phyloP scores from a whole-genome alignment of 2,113 vertebrate species.

The Melanerpes aurifrons region DNA sequence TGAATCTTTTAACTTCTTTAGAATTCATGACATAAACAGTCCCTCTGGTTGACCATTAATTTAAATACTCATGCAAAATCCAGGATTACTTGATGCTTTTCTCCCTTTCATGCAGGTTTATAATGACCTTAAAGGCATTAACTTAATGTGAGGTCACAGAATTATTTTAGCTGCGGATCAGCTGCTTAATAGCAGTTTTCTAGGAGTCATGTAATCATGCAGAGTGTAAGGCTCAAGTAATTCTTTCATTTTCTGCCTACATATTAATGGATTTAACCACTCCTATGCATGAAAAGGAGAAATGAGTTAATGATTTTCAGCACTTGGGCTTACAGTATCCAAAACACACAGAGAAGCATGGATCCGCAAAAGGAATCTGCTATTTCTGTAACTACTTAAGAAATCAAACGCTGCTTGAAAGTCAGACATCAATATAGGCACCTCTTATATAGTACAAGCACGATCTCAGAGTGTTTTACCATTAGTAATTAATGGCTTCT shows the following conservation, averaged over 20 bases:
- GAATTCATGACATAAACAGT: not conserved
- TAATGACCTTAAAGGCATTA: constrained; percentile 43
- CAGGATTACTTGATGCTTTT: constrained; percentile 34
- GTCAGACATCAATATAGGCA: not conserved
- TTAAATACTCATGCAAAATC: constrained; percentile 24
- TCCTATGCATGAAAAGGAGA: not conserved
- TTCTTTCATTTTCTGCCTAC: constrained; percentile 46
- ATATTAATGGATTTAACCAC: constrained; percentile 12
- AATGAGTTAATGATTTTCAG: not conserved
- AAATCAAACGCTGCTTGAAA: constrained; percentile 26
- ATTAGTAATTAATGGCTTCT: not conserved
- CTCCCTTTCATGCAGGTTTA: constrained; percentile 10
- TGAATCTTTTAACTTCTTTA: not conserved
- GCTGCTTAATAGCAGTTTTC: constrained; percentile 45
- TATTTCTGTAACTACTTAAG: not conserved
- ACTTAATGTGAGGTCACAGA: constrained; percentile 40
- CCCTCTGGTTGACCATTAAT: constrained; percentile 31
- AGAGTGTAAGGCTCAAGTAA: constrained; percentile 24
- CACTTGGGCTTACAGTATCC: not conserved
- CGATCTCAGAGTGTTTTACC: not conserved
- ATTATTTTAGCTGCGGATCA: constrained; percentile 43
- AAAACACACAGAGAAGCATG: constrained; percentile 14
- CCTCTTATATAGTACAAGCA: not conserved
- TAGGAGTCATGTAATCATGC: constrained; percentile 19
- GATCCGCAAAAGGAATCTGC: not conserved